These are phyloP conservation scores for Cremastinae sp. DNA, from an alignment of 2,888 invertebrate species.

Conservation along the genomic window DNA sequence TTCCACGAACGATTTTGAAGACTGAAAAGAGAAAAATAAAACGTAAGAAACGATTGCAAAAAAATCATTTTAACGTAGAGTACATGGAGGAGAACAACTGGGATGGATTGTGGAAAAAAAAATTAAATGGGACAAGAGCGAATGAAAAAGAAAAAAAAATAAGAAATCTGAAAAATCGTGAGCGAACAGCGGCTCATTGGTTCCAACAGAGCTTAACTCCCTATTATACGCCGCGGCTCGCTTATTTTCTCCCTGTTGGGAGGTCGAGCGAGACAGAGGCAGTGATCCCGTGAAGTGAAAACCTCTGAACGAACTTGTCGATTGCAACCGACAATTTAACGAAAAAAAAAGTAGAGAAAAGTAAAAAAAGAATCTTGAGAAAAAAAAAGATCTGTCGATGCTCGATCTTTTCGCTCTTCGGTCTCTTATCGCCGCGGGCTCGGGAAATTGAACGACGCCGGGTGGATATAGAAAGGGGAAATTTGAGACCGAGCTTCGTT, in stretches of 20 bases:
- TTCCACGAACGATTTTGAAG: too few species aligned
- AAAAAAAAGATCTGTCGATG: too few species aligned
- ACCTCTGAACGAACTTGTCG: slow-evolving; percentile 50
- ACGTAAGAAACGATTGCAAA: too few species aligned
- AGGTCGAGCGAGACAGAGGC: not conserved
- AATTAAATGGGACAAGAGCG: too few species aligned
- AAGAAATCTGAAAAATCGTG: slow-evolving; percentile 71
- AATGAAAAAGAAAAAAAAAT: not conserved
- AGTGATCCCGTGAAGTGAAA: slow-evolving; percentile 31
- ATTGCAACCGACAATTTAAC: slow-evolving; percentile 61
- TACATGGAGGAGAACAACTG: too few species aligned
- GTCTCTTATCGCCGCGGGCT: slow-evolving; percentile 64
- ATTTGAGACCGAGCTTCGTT: slow-evolving; percentile 72
- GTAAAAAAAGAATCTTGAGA: too few species aligned
- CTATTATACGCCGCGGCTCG: slow-evolving; percentile 72
- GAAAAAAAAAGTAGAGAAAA: not conserved
- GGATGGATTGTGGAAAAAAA: too few species aligned
- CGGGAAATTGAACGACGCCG: slow-evolving; percentile 76
- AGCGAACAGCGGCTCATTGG: slow-evolving; percentile 78
- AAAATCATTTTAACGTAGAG: too few species aligned
- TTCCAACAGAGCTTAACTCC: slow-evolving; percentile 75
- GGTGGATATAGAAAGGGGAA: slow-evolving; percentile 75
- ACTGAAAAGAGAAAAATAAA: too few species aligned
- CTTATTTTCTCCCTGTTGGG: slow-evolving; percentile 69
- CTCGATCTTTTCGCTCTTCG: not conserved